phyloP scores from a whole-genome alignment of 1,140 invertebrate species.

The Oscheius sp. region DNA sequence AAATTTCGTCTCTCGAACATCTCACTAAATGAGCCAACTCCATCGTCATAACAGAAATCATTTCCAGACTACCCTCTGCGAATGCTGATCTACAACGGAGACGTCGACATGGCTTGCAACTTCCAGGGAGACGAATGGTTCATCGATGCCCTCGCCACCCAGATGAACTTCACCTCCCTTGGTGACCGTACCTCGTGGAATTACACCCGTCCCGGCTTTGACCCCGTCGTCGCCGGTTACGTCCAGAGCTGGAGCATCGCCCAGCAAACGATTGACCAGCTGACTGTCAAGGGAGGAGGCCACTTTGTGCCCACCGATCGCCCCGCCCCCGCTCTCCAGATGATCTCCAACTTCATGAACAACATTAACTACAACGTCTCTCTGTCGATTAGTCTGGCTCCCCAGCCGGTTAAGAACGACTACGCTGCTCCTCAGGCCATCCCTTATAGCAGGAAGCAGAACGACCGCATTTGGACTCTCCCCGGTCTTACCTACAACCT shows the following conservation, averaged over 20 bases:
- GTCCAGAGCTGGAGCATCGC: slow-evolving; percentile 10
- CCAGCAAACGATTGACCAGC: slow-evolving; percentile 30
- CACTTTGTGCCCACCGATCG: slow-evolving; percentile 67
- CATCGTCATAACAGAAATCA: too few species aligned
- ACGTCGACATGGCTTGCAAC: slow-evolving; percentile 67
- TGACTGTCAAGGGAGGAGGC: slow-evolving; percentile 62
- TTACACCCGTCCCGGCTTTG: slow-evolving; percentile 28
- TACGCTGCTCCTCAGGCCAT: background rate
- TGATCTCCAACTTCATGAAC: slow-evolving; percentile 54
- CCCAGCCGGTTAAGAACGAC: background rate
- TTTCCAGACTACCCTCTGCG: slow-evolving; percentile 53
- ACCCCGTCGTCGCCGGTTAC: slow-evolving; percentile 27
- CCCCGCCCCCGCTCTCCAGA: slow-evolving; percentile 62
- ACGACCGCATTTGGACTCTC: slow-evolving; percentile 36
- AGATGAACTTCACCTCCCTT: slow-evolving; percentile 25
- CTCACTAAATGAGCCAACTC: too few species aligned
- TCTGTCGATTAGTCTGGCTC: slow-evolving; percentile 11
- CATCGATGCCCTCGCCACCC: slow-evolving; percentile 53
- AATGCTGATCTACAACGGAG: slow-evolving; percentile 66
- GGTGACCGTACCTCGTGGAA: slow-evolving; percentile 31
- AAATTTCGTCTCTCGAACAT: too few species aligned
- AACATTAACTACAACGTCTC: slow-evolving; percentile 18
- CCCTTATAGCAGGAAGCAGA: slow-evolving; percentile 24
- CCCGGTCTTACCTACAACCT: slow-evolving; percentile 39
- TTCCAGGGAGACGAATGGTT: slow-evolving; percentile 67